These are phyloP conservation scores for Polypedilum vanderplanki DNA, from an alignment of 1,140 invertebrate genomes.

Conservation along the genomic window DNA sequence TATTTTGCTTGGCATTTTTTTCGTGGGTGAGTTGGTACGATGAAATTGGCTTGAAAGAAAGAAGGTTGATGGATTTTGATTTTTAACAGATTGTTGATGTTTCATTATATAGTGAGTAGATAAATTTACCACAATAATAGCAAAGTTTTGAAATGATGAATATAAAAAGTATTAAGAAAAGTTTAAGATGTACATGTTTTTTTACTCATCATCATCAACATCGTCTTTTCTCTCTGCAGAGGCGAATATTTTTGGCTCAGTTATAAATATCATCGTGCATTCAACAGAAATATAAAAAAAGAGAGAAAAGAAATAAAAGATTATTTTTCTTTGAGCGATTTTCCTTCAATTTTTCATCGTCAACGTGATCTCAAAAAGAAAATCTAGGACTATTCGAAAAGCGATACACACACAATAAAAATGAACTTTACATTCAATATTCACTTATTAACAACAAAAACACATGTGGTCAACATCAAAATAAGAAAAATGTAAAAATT, in stretches of 20 bases:
- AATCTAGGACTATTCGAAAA: not conserved
- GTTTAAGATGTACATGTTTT: no score
- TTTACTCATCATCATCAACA: no score
- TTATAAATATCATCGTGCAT: no score
- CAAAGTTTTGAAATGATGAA: not conserved
- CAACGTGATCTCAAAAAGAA: not conserved
- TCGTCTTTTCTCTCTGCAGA: no score
- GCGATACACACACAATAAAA: not conserved
- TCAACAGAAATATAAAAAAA: no score
- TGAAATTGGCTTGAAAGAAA: not conserved
- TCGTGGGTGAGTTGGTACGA: no score
- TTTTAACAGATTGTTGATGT: not conserved
- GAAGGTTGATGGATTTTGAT: slow-evolving; percentile 2
- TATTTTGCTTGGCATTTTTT: no score
- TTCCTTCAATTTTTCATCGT: not conserved
- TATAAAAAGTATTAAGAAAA: no score
- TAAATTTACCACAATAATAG: not conserved
- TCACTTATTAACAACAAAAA: not conserved
- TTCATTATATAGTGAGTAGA: slow-evolving; percentile 3
- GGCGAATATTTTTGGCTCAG: no score
- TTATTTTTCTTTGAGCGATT: not conserved
- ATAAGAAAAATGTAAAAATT: not conserved
- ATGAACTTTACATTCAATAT: not conserved
- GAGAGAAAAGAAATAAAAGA: not conserved
- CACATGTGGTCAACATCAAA: not conserved